Base-by-base conservation (phyloP, 2,888 invertebrate genomes). In the Hyles lineata region DNA sequence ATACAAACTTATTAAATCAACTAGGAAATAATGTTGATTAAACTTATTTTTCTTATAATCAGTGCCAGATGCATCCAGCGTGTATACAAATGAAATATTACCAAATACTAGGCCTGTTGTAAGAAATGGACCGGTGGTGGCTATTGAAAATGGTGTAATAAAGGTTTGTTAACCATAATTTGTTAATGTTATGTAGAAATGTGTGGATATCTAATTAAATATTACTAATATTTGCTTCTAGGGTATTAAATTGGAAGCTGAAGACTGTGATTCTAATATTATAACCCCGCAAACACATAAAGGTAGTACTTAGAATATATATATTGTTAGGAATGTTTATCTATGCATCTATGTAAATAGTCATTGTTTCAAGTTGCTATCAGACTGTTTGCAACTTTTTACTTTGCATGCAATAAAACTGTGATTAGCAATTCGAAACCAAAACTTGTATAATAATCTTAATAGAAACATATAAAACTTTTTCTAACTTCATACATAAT, bases 131-230 rank as follows among this genome's bases (percentile, higher is more conserved):
- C 92, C 92, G 25, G 87, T 94, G 59, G 89, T 94, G 86, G 89
- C 94, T 52, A 93, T 94, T 78, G 94, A 94, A 83, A 94, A 94
- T 90, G 94, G 94, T 76, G 81, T 94, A 62, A 94, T 94, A 76
- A 92, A 92, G 90, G 94, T 93, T 82, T 76, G 72, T 72, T 52
- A 23, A 43, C 15, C 15, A 43, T 43, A 43, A 43, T 43, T 2
- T 43, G 0, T 43, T 43, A 7, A 35, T 35, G 5, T 29, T 29
- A 35, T 35, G 35, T 35, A 35, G 35, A 35, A 15, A 11, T 43
- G 15, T 15, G 43, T 43, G 43, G 2, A 43, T 29, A 61, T 29
- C 25, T 23, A 23, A 29, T 74, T 63, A 43, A 23, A 23, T 60
- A 71, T 35, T 73, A 43, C 43, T 43, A 43, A 43, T 73, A 74